Evolutionary conservation across 2,113 vertebrate genomes (phyloP).

Genomic region (Pygoscelis adeliae): DNA sequence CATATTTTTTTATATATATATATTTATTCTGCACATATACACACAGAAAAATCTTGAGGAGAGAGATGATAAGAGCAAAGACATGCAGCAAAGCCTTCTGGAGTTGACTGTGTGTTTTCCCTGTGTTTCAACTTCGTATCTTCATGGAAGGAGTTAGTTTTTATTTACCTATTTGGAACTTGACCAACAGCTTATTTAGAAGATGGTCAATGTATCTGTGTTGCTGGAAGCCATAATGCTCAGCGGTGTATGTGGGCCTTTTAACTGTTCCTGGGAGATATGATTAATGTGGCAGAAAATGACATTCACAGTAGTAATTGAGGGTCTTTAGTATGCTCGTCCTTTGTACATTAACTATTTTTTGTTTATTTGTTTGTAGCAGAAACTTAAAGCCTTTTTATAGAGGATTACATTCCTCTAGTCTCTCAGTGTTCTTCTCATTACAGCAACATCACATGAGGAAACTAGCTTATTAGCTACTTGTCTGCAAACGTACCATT

Average conservation of each 20-base stretch:
- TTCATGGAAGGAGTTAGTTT: not conserved
- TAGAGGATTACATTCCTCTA: not conserved
- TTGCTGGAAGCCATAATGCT: slow-evolving; percentile 6
- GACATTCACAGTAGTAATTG: not conserved
- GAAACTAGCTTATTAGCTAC: not conserved
- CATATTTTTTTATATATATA: not conserved
- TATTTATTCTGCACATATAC: not conserved
- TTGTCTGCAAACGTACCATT: not conserved
- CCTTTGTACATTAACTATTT: not conserved
- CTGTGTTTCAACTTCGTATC: not conserved
- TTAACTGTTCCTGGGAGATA: not conserved
- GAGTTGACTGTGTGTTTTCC: not conserved
- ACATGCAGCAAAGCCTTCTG: not conserved
- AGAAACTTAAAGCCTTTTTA: not conserved
- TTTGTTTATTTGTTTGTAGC: not conserved
- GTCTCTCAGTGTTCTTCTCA: not conserved
- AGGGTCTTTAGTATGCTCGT: not conserved
- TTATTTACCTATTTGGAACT: not conserved
- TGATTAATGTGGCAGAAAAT: slow-evolving; percentile 43
- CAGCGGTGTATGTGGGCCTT: not conserved
- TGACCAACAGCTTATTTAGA: not conserved
- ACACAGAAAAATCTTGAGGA: not conserved
- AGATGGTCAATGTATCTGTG: not conserved
- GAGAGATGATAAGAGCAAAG: not conserved
- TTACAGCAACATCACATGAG: not conserved